Evolutionary conservation across 2,797 vertebrate genomes (phyloP), one percentile per base, ranked within the genome.

Genomic region (Triplophysa bombifrons): DNA sequence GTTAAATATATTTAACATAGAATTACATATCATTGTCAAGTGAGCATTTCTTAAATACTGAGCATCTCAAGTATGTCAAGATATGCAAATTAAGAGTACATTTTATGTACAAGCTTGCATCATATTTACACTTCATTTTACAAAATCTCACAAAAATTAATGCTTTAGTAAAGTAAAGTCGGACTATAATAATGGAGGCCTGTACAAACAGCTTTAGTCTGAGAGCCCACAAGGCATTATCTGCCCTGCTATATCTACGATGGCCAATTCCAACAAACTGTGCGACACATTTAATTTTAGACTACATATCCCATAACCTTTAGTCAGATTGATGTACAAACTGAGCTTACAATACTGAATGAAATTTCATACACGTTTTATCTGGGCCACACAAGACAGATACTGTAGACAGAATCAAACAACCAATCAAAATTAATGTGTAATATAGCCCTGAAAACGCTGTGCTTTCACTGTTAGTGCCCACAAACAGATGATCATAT

Each of bases 21-120:
- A 92, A 87, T 92, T 90, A 84, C 90, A 92, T 91, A 41, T 90
- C 90, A 94, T 94, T 93, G 92, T 93, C 92, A 90, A 82, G 86
- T 90, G 85, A 90, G 85, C 58, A 84, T 82, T 58, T 63, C 73
- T 60, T 74, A 82, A 84, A 87, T 83, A 76, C 72, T 87, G 85
- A 91, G 87, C 87, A 87, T 86, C 80, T 82, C 88, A 90, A 89
- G 90, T 87, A 89, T 91, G 87, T 89, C 86, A 90, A 92, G 85
- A 91, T 89, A 92, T 90, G 89, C 87, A 91, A 86, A 84, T 91
- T 84, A 83, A 87, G 91, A 87, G 87, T 87, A 89, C 88, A 89
- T 89, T 71, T 85, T 88, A 91, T 90, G 89, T 91, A 91, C 91
- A 92, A 90, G 88, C 88, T 88, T 90, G 86, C 86, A 83, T 87